Evolutionary conservation across 2,888 invertebrate genomes (phyloP).

Genomic region (Noctua fimbriata): DNA sequence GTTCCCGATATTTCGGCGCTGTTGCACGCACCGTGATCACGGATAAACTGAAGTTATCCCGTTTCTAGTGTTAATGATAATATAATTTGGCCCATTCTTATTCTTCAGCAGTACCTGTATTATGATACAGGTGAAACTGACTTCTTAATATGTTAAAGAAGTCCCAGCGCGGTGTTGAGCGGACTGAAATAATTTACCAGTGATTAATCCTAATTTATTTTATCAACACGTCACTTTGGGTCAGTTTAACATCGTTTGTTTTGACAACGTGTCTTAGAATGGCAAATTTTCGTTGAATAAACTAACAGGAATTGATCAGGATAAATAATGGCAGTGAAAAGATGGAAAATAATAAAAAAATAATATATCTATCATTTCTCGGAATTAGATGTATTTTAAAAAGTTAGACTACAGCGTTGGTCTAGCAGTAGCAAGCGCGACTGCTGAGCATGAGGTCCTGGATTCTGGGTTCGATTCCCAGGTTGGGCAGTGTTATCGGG

Average conservation of each 20-base stretch:
- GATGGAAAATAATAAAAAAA: background rate
- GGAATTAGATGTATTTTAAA: background rate
- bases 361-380: background rate
- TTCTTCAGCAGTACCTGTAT: background rate
- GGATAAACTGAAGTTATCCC: no score
- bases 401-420: background rate
- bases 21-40: no score
- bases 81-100: no score
- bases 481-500: no score
- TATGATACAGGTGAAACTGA: background rate
- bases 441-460: no score
- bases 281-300: constrained; percentile 1
- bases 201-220: constrained; percentile 13
- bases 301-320: background rate
- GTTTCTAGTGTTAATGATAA: no score
- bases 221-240: constrained; percentile 8
- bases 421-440: no score
- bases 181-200: constrained; percentile 9
- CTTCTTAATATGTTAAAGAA: background rate
- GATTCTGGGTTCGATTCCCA: no score
- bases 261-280: constrained; percentile 18
- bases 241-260: constrained; percentile 21
- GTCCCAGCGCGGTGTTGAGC: background rate
- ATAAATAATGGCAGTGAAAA: background rate
- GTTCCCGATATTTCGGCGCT: no score